phyloP scores from a whole-genome alignment of 2,888 invertebrate genomes.

The Latheticus oryzae region DNA sequence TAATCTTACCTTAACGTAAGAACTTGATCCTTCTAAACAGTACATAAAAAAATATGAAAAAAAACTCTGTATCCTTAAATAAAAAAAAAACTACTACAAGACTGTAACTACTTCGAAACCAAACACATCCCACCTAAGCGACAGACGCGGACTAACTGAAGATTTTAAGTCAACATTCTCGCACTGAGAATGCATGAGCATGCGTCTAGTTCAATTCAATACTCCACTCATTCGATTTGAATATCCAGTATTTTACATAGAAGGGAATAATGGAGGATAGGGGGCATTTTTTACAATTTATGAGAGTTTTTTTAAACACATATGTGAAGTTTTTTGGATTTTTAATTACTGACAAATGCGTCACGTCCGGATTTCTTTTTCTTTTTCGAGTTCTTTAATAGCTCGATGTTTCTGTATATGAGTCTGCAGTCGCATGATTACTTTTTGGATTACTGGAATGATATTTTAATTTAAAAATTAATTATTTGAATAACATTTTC shows the following conservation, averaged over 20 bases:
- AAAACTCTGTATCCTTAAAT: constrained; percentile 39
- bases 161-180: constrained; percentile 26
- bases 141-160: constrained; percentile 39
- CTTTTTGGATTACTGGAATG: too few relatives aligned
- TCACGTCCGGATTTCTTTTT: too few relatives aligned
- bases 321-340: background rate
- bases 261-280: constrained; percentile 1
- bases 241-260: constrained; percentile 23
- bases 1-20: constrained; percentile 52
- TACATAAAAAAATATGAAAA: constrained; percentile 51
- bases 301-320: constrained; percentile 1
- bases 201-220: constrained; percentile 46
- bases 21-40: constrained; percentile 52
- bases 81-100: constrained; percentile 44
- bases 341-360: constrained; percentile 5
- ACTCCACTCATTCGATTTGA: constrained; percentile 38
- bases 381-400: too few relatives aligned
- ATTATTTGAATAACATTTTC: too few relatives aligned
- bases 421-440: too few relatives aligned
- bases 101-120: constrained; percentile 21
- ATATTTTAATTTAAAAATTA: too few relatives aligned
- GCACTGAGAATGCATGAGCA: constrained; percentile 40
- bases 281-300: background rate
- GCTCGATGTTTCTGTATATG: too few relatives aligned
- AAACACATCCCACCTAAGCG: constrained; percentile 28